Conservation (phyloP, 2,113 vertebrate genomes). For the Clarias magur region DNA sequence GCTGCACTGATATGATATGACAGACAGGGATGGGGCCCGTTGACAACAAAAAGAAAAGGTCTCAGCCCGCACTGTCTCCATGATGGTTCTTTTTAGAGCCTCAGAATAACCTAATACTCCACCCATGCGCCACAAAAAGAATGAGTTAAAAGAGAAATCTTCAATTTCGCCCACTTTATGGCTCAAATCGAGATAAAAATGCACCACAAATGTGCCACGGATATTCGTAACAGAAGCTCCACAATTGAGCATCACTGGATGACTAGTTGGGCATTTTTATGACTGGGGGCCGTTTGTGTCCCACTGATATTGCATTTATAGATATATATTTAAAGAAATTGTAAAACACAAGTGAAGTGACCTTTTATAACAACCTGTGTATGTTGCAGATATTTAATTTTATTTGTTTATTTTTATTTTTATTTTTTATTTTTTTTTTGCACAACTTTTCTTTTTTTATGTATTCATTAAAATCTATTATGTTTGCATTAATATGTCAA, state of each 20-base stretch:
- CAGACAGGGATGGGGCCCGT: constrained; percentile 48
- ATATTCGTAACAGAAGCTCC: not conserved
- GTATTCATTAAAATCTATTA: not conserved
- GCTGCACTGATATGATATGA: constrained; percentile 56
- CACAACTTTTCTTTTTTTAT: not conserved
- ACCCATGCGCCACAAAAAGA: constrained; percentile 27
- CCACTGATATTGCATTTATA: not conserved
- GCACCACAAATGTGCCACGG: not conserved
- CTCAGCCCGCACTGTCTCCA: constrained; percentile 30
- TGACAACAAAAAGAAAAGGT: constrained; percentile 51
- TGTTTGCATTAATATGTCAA: not conserved
- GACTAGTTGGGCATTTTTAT: not conserved
- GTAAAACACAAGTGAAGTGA: not conserved
- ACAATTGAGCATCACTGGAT: no score
- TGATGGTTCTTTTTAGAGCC: constrained; percentile 26
- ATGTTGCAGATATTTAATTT: not conserved
- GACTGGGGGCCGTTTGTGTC: not conserved
- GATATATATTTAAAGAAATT: not conserved
- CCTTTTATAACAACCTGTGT: not conserved
- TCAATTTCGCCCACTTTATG: constrained; percentile 12
- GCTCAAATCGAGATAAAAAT: not conserved
- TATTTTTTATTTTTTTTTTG: no score
- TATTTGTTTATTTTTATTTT: not conserved
- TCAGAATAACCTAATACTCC: constrained; percentile 46
- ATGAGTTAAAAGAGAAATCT: constrained; percentile 21